Conservation (phyloP, 2,888 invertebrate species). For the Caenorhabditis sp. region DNA sequence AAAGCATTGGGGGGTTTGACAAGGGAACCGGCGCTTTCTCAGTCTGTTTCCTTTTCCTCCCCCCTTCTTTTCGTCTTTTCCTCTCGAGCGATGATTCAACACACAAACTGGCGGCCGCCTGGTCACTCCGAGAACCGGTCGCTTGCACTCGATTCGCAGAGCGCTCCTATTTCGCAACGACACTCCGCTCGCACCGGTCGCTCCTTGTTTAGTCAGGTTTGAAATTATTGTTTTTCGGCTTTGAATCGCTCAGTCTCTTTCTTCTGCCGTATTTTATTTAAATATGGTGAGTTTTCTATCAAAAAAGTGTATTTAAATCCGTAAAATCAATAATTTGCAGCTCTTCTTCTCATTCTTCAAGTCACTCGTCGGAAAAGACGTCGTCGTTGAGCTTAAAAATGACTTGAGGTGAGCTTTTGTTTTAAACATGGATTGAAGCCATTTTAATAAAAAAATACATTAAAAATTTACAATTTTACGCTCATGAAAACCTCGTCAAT, state of each 20-base stretch:
- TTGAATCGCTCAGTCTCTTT: too few species aligned
- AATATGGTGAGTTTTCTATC: slow-evolving; percentile 37
- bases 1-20: slow-evolving; percentile 47
- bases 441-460: too few species aligned
- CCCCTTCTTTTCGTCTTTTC: too few species aligned
- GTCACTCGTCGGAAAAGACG: slow-evolving; percentile 97
- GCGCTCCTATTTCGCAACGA: slow-evolving; percentile 8
- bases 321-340: slow-evolving; percentile 79
- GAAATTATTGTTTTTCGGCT: too few species aligned
- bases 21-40: slow-evolving; percentile 48
- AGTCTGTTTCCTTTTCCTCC: too few species aligned
- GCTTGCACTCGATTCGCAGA: background rate
- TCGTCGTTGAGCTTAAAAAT: slow-evolving; percentile 98
- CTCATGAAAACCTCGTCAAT: too few species aligned
- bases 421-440: slow-evolving; percentile 1
- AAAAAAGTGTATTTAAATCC: too few species aligned
- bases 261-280: too few species aligned
- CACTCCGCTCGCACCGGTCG: slow-evolving; percentile 21
- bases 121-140: slow-evolving; percentile 48
- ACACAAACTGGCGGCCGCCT: slow-evolving; percentile 38
- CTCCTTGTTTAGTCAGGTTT: slow-evolving; percentile 4
- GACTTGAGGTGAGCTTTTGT: slow-evolving; percentile 86
- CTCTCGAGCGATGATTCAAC: slow-evolving; percentile 48
- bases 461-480: too few species aligned
- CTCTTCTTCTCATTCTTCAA: slow-evolving; percentile 99